Base-by-base conservation (phyloP, 2,113 vertebrate species). In the Mobula hypostoma region DNA sequence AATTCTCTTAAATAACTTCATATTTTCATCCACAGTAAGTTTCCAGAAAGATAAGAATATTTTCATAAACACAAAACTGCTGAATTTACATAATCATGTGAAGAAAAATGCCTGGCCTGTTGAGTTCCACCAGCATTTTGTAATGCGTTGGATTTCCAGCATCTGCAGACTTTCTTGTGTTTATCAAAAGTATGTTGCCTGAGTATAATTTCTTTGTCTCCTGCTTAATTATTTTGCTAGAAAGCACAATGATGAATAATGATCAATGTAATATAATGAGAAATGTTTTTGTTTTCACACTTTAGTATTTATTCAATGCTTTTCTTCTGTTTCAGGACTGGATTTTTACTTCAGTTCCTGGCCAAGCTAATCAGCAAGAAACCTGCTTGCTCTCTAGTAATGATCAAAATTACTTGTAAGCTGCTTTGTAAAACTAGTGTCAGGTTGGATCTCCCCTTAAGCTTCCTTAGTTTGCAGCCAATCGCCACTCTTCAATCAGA, bases 1-100 rank as follows among this genome's bases (percentile, higher is more conserved):
- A 93, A 74, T 93, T 90, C 48, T 93, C 68, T 24, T 91, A 29
- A 68, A 36, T 70, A 70, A 92, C 88, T 92, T 93, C 36, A 74
- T 32, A 40, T 40, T 76, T 93, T 74, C 68, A 56, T 48, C 66
- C 68, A 72, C 48, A 40, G 36, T 74, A 93, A 72, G 48, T 93
- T 36, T 93, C 32, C 72, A 56, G 68, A 93, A 74, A 93, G 56
- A 15, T 76, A 36, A 24, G 40, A 48, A 56, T 74, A 76, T 56
- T 74, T 72, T 93, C 91, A 74, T 17, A 68, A 92, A 24, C 29
- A 48, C 36, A 70, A 70, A 91, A 91, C 40, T 2, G 6, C 70
- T 48, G 48, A 48, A 48, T 48, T 48, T 48, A 48, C 48, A 48
- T 48, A 48, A 48, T 48, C 48, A 48, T 48, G 48, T 48, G 48